Conservation (phyloP, 64 coral and sea anemone species). For the Exaiptasia diaphana region DNA sequence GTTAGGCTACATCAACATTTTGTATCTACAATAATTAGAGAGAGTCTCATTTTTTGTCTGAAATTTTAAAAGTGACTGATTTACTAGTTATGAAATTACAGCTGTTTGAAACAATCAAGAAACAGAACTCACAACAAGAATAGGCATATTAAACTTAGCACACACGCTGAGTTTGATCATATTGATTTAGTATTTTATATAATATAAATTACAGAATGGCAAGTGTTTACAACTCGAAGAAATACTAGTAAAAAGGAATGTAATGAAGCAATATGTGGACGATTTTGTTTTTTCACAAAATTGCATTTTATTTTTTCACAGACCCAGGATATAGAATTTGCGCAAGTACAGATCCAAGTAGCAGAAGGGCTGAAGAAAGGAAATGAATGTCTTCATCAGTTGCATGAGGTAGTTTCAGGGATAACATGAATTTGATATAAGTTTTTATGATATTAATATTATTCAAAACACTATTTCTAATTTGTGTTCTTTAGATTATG, state of each 20-base stretch:
- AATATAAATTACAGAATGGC: no score
- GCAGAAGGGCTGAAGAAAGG: constrained; percentile 93
- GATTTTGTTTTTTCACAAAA: no score
- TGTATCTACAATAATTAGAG: not conserved
- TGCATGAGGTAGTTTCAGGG: constrained; percentile 71
- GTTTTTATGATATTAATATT: not conserved
- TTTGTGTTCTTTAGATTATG: constrained; percentile 65
- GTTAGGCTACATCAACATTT: constrained; percentile 51
- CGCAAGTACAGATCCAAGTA: constrained; percentile 93
- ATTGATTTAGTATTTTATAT: no score
- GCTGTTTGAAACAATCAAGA: no score
- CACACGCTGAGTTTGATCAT: no score
- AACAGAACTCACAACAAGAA: no score
- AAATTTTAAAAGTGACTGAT: not conserved
- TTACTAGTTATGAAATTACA: no score
- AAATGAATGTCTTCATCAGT: constrained; percentile 88
- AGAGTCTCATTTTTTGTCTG: not conserved
- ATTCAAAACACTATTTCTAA: not conserved
- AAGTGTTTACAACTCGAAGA: no score
- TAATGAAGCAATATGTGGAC: no score
- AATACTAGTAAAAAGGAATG: no score
- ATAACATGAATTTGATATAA: not conserved
- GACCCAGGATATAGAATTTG: constrained; percentile 99
- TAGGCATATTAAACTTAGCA: no score
- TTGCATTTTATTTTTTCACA: constrained; percentile 2